A percentile compares a stretch with the other conserved stretches of the same genome.
These are phyloP conservation scores for Osedax frankpressi DNA, from an alignment of 2,888 invertebrate species.

Conservation along the genomic window DNA sequence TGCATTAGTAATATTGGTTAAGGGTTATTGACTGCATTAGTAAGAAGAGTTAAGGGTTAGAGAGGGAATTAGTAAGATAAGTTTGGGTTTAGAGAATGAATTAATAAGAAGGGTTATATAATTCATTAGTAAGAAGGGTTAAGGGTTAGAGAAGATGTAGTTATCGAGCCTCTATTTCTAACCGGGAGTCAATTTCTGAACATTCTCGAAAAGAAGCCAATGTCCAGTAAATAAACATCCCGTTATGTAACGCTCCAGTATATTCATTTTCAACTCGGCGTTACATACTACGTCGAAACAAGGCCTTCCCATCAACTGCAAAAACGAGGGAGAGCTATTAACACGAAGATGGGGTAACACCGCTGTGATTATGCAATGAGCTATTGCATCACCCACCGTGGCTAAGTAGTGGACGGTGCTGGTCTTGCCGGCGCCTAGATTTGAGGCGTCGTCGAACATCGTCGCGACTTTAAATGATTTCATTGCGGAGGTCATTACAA, in stretches of 20 bases:
- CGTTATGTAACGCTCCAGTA: background rate
- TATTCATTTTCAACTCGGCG: background rate
- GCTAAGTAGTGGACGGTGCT: background rate
- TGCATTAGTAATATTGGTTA: no score
- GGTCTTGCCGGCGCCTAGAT: background rate
- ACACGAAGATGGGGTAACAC: no score
- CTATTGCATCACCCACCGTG: no score
- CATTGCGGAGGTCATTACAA: constrained; percentile 38
- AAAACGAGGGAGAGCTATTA: no score
- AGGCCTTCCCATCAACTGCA: background rate
- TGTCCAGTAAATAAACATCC: background rate
- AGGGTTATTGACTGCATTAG: background rate
- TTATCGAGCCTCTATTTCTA: no score
- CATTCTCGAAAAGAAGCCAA: background rate
- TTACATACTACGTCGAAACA: background rate
- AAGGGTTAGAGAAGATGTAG: no score
- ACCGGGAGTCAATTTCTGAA: background rate
- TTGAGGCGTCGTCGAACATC: background rate
- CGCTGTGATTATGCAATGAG: no score
- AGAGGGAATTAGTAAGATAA: background rate
- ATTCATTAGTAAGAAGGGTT: no score
- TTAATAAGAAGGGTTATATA: no score
- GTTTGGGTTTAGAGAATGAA: no score
- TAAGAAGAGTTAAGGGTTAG: background rate
- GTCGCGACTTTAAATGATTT: constrained; percentile 32